Evolutionary conservation across 2,797 vertebrate genomes (phyloP), one percentile per base, ranked within the genome.

Genomic region (Argentina silus): DNA sequence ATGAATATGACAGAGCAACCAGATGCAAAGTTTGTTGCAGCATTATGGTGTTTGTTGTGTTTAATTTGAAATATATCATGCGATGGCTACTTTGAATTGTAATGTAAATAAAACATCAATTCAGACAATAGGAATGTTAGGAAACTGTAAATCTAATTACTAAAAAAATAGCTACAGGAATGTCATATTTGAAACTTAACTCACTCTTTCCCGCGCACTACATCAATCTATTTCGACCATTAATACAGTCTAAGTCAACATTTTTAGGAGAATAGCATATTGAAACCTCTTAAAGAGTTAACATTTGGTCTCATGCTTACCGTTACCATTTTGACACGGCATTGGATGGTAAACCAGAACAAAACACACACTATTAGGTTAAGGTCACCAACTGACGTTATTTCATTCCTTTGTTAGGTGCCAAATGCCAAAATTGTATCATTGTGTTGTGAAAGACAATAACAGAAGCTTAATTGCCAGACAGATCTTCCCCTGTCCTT

Each of bases 401-500:
- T 45, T 3, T 15, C 48, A 17, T 19, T 44, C n/a, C 12, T 67
- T n/a, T 67, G 5, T 66, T 66, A 11, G 14, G 7, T 7, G 3
- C 6, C 10, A 21, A 27, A 8, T 50, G 47, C 45, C 19, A 50
- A 14, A 50, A 51, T 21, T 50, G 7, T 50, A 51, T 67, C 21
- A 50, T 51, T 50, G 64, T 50, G 9, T 21, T 42, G 27, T 73
- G 7, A 70, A 64, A 69, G 42, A 36, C 47, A 50, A 21, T 21
- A 45, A 42, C n/a, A 43, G 53, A 14, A 50, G n/a, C 21, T 7
- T 70, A 23, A 60, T 67, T 15, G 62, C 61, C 56, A 12, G 72
- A 56, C 43, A 57, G 64, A 67, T 79, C 63, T 80, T 70, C 72
- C 66, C 70, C 66, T 78, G 68, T 73, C 74, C 57, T 62, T 76